These are phyloP conservation scores for Nannobrachium achirus DNA, from an alignment of 2,113 vertebrate genomes.

Conservation along the genomic window DNA sequence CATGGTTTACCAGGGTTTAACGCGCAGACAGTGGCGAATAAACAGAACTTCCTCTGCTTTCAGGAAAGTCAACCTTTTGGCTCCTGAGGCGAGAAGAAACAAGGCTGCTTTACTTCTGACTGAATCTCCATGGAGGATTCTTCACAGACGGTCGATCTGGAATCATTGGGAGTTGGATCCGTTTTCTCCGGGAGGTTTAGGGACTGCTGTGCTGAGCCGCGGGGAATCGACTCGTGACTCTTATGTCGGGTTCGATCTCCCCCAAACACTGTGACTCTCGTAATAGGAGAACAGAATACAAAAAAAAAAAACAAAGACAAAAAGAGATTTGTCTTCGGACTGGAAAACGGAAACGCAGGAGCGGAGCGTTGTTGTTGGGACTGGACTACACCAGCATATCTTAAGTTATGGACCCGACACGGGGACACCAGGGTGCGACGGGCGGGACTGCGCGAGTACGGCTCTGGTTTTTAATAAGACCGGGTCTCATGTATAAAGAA, in stretches of 20 bases:
- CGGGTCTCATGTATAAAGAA: too few species aligned
- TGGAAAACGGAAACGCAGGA: conserved; percentile 31
- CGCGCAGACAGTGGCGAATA: conserved; percentile 29
- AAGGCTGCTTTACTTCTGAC: conserved; percentile 20
- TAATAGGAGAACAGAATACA: conserved; percentile 47
- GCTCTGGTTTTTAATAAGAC: too few species aligned
- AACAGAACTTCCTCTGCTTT: conserved; percentile 33
- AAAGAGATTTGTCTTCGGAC: conserved; percentile 42
- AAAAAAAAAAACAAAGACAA: conserved; percentile 64
- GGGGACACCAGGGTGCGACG: conserved; percentile 5
- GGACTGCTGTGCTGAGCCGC: conserved; percentile 19
- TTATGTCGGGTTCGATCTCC: conserved; percentile 46
- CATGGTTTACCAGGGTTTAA: background rate
- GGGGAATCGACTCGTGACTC: conserved; percentile 3
- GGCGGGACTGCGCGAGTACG: background rate
- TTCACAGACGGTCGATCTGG: conserved; percentile 30
- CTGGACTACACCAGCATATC: conserved; percentile 1
- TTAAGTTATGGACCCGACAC: conserved; percentile 13
- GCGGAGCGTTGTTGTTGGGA: conserved; percentile 16
- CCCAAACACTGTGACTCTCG: conserved; percentile 72
- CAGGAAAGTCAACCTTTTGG: conserved; percentile 6
- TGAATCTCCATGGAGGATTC: conserved; percentile 21
- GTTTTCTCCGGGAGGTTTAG: background rate
- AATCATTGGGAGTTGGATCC: conserved; percentile 18
- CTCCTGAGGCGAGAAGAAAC: conserved; percentile 26